Evolutionary conservation across 2,888 invertebrate species (phyloP), one percentile per base, ranked within the genome.

Genomic region (Drosophila paramelanica): DNA sequence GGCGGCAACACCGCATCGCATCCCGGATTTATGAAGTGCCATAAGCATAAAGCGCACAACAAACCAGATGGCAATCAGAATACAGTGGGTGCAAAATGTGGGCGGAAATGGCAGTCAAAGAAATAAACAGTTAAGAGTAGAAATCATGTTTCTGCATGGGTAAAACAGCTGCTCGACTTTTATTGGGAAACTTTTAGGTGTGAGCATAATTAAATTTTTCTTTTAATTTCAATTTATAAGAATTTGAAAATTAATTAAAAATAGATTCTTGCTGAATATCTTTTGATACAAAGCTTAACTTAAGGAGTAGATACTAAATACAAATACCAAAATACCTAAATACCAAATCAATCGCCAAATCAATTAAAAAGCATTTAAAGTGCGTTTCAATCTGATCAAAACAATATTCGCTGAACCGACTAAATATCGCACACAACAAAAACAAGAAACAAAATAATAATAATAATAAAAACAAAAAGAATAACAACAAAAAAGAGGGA

Each of bases 21-120:
- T 59, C 61, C 57, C 39, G 41, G 50, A 71, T 53, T 77, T 49
- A 53, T 61, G 14, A 70, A 81, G 69, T 65, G 59, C 56, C 67
- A 52, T 43, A 50, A 72, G 53, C 58, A 67, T 13, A 60, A 45
- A 42, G 45, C 42, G 14, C 31, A 38, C 58, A 42, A 43, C 36
- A 53, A 62, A 47, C 31, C 20, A 33, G 47, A 47, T 41, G 65
- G 66, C 55, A 69, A 78, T 70, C 62, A 46, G 36, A 36, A 36
- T 13, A 5, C 57, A 41, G 53, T 14, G 46, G 46, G 11, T 13
- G 11, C 23, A 13, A 1, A 7, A 1, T 5, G 31, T 10, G 14
- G 31, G n/a, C 20, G n/a, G 6, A 0, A 11, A 4, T 3, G 3
- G 11, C 42, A 6, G 20, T 17, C 45, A 38, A 38, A 45, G 55